phyloP scores from a whole-genome alignment of 2,797 vertebrate genomes.

The Aselliscus stoliczkanus region DNA sequence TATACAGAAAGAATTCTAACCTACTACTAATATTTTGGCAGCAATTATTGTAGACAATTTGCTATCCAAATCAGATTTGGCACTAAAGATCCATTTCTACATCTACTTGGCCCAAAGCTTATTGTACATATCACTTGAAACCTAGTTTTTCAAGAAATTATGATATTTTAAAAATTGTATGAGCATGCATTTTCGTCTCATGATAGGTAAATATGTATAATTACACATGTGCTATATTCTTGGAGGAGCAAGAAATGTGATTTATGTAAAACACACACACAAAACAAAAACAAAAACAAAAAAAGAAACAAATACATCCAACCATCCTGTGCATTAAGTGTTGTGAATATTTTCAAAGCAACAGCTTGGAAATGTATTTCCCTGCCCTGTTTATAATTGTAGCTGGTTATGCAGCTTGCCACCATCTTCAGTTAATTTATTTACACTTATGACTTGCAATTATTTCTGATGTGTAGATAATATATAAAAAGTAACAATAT shows the following conservation, averaged over 20 bases:
- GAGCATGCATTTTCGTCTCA: slow-evolving; percentile 7
- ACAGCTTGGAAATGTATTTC: background rate
- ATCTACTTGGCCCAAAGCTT: slow-evolving; percentile 43
- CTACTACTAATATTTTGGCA: slow-evolving; percentile 54
- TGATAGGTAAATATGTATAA: slow-evolving; percentile 29
- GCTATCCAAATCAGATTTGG: slow-evolving; percentile 64
- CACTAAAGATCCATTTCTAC: slow-evolving; percentile 54
- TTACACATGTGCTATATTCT: background rate
- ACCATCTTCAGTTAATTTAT: background rate
- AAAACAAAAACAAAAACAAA: background rate
- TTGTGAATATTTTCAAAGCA: background rate
- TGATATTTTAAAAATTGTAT: slow-evolving; percentile 42
- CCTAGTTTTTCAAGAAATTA: slow-evolving; percentile 59
- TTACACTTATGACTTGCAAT: background rate
- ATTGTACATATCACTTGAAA: slow-evolving; percentile 49
- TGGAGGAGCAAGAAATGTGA: background rate
- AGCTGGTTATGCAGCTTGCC: background rate
- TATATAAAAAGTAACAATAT: background rate
- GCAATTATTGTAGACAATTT: slow-evolving; percentile 52
- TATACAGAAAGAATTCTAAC: slow-evolving; percentile 56
- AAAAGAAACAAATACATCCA: background rate
- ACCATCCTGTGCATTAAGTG: background rate
- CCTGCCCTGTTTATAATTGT: background rate
- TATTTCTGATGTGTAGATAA: background rate
- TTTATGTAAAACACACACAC: background rate